These are phyloP conservation scores for Cardiocondyla obscurior DNA, from an alignment of 1,140 invertebrate species.

Conservation along the genomic window DNA sequence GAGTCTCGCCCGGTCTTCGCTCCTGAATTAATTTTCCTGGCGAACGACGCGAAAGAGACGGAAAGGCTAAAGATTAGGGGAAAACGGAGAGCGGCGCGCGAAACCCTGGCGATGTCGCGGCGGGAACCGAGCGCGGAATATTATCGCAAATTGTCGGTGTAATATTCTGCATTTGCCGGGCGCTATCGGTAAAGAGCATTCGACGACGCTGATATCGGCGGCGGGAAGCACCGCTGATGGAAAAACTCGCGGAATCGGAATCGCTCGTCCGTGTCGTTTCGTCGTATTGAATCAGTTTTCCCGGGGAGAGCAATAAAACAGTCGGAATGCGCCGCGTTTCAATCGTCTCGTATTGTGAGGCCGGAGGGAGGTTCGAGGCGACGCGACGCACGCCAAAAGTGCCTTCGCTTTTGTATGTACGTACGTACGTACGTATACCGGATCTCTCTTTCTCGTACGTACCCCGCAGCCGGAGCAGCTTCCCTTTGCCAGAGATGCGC, in stretches of 20 bases:
- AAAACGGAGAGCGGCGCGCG: too few relatives aligned
- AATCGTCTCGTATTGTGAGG: constrained; percentile 70
- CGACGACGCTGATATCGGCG: constrained; percentile 48
- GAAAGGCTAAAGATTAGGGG: background rate
- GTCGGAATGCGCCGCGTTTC: constrained; percentile 72
- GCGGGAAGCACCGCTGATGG: constrained; percentile 4
- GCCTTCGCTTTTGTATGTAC: constrained; percentile 21
- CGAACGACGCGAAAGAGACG: background rate
- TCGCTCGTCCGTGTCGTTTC: constrained; percentile 50
- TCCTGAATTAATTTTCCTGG: background rate
- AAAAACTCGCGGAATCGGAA: constrained; percentile 42
- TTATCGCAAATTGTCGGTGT: too few relatives aligned
- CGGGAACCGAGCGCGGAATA: too few relatives aligned
- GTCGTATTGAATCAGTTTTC: constrained; percentile 56
- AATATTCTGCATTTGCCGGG: too few relatives aligned
- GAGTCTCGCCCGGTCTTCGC: background rate
- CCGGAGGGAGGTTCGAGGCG: constrained; percentile 55
- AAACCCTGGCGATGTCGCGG: background rate
- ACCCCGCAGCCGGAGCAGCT: background rate
- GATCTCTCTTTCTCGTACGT: background rate
- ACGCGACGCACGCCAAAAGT: constrained; percentile 36
- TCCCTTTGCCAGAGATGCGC: constrained; percentile 28
- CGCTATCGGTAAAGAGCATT: constrained; percentile 49
- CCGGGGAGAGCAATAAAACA: constrained; percentile 67
- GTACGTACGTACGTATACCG: background rate